These are phyloP conservation scores for Pocillopora damicornis DNA, from an alignment of 64 coral and sea anemone species.

Conservation along the genomic window DNA sequence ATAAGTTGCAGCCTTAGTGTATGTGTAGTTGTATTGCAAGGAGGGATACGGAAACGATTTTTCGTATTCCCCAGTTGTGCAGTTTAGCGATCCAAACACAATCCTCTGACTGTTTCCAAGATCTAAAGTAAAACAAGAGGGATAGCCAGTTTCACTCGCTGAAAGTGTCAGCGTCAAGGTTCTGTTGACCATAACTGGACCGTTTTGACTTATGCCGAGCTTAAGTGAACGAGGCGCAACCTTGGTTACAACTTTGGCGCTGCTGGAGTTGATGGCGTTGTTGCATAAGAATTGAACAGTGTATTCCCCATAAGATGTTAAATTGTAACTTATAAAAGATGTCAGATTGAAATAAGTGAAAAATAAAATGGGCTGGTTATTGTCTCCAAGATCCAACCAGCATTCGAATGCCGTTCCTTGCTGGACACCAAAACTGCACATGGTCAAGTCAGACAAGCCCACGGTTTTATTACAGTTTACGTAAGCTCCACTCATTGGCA, in stretches of 20 bases:
- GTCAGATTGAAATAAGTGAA: slow-evolving; percentile 34
- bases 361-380: neutral
- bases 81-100: slow-evolving; percentile 17
- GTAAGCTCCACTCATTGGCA: neutral
- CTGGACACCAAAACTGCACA: slow-evolving; percentile 3
- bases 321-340: slow-evolving; percentile 23
- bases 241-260: slow-evolving; percentile 18
- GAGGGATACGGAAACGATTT: slow-evolving; percentile 4
- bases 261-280: slow-evolving; percentile 43
- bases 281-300: slow-evolving; percentile 22
- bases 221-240: slow-evolving; percentile 30
- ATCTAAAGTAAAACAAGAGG: slow-evolving; percentile 63
- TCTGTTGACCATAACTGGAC: slow-evolving; percentile 19
- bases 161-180: slow-evolving; percentile 19
- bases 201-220: slow-evolving; percentile 45
- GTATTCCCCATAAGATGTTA: slow-evolving; percentile 43
- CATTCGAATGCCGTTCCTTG: slow-evolving; percentile 45
- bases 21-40: slow-evolving; percentile 26
- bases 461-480: slow-evolving; percentile 30
- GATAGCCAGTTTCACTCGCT: slow-evolving; percentile 19
- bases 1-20: slow-evolving; percentile 5
- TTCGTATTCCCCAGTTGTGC: neutral
- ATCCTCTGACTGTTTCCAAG: slow-evolving; percentile 43
- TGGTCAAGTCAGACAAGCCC: slow-evolving; percentile 10
- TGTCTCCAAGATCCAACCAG: slow-evolving; percentile 2